Percentiles rank a stretch among this genome's conserved stretches.
phyloP scores from a whole-genome alignment of 1,140 invertebrate species.

The Stratiolaelaps scimitus region DNA sequence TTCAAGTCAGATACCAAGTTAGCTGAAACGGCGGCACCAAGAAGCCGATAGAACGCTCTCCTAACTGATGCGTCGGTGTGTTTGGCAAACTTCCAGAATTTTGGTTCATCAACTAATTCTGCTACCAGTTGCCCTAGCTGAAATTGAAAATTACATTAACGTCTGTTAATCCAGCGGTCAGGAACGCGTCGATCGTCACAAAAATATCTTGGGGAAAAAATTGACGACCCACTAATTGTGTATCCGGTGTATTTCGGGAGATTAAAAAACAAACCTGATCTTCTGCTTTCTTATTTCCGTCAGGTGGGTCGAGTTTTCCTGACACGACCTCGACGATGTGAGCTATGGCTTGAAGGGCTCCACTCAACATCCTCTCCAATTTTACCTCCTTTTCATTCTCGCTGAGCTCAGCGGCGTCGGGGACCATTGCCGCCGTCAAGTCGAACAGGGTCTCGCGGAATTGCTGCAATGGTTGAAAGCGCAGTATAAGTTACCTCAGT shows the following conservation, averaged over 20 bases:
- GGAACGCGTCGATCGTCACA: not conserved
- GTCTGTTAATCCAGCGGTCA: not conserved
- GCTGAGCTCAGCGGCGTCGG: not conserved
- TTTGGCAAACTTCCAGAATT: not conserved
- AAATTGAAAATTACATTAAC: not conserved
- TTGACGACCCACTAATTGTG: not conserved
- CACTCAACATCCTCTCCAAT: not conserved
- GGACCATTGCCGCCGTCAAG: not conserved
- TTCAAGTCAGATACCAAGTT: not conserved
- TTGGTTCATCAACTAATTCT: not conserved
- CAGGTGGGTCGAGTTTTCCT: not conserved
- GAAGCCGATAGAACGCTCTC: not conserved
- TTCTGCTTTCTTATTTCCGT: not conserved
- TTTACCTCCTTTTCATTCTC: not conserved
- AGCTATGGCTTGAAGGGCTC: not conserved
- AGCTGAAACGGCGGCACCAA: not conserved
- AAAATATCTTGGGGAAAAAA: not conserved
- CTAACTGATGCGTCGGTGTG: not conserved
- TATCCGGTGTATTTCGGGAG: not conserved
- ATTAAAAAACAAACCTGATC: not conserved
- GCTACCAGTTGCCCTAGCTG: not conserved
- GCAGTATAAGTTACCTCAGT: too few relatives aligned
- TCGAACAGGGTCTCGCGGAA: constrained; percentile 16
- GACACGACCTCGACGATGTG: not conserved
- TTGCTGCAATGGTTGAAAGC: not conserved